These are phyloP conservation scores for Ichneumoninae sp. DNA, from an alignment of 2,888 invertebrate species.

Conservation along the genomic window DNA sequence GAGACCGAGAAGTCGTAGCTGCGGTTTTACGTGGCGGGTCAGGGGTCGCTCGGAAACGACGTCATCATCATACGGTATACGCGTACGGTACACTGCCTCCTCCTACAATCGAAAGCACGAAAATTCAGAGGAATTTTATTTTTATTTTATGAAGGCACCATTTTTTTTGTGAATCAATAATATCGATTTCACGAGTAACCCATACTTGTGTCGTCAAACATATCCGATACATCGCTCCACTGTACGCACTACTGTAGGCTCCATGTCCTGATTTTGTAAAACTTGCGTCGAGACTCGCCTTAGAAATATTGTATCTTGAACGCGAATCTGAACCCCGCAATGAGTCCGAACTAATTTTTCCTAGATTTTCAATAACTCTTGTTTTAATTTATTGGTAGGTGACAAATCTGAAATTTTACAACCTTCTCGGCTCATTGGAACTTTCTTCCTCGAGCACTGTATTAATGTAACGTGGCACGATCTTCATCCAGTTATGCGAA, in stretches of 20 bases:
- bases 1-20: slow-evolving; percentile 44
- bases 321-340: background rate
- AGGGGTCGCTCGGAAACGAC: slow-evolving; percentile 52
- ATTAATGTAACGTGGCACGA: slow-evolving; percentile 6
- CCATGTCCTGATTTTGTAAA: background rate
- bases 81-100: slow-evolving; percentile 28
- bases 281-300: background rate
- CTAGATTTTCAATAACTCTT: background rate
- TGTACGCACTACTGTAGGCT: background rate
- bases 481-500: slow-evolving; percentile 6
- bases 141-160: background rate
- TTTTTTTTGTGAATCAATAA: background rate
- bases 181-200: background rate
- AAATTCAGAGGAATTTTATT: background rate
- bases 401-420: slow-evolving; percentile 4
- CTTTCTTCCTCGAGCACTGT: slow-evolving; percentile 11
- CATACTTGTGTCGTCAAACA: background rate
- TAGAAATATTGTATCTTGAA: background rate
- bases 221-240: background rate
- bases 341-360: background rate
- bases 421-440: background rate
- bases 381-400: background rate
- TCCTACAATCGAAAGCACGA: background rate
- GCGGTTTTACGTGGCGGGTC: slow-evolving; percentile 62
- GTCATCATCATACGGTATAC: slow-evolving; percentile 51